Evolutionary conservation across 2,888 invertebrate genomes (phyloP).

Genomic region (Leptinotarsa juncta): DNA sequence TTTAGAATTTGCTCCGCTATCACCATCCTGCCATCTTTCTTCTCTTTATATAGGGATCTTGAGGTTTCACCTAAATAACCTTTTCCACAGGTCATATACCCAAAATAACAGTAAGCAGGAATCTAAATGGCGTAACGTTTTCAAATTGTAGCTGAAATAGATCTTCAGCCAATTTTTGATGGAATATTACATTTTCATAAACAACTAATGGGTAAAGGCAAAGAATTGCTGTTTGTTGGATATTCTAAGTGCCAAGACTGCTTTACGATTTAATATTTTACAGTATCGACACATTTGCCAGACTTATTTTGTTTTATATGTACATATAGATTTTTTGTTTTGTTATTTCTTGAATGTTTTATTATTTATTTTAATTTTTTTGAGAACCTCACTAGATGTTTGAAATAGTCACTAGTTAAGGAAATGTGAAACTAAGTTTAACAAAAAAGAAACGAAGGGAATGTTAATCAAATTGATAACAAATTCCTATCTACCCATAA

Average conservation of each 20-base stretch:
- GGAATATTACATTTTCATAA: too few species aligned
- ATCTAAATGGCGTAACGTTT: too few species aligned
- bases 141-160: too few species aligned
- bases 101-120: too few species aligned
- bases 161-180: too few species aligned
- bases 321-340: conserved; percentile 27
- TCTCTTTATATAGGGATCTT: too few species aligned
- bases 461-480: neutral
- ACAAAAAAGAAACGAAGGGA: neutral
- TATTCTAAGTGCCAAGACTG: conserved; percentile 27
- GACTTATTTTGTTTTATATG: conserved; percentile 24
- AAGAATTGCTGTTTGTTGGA: conserved; percentile 14
- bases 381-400: conserved; percentile 3
- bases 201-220: too few species aligned
- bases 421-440: neutral
- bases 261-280: conserved; percentile 28
- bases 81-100: too few species aligned
- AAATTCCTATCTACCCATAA: neutral
- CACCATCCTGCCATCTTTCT: too few species aligned
- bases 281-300: conserved; percentile 29
- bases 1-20: too few species aligned
- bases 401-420: conserved; percentile 11
- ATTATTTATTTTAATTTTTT: conserved; percentile 31
- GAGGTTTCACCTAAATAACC: too few species aligned
- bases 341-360: conserved; percentile 30